Percentiles rank a stretch among this genome's conserved stretches.
Evolutionary conservation across 2,113 vertebrate species (phyloP).

Genomic region (Salvelinus alpinus): DNA sequence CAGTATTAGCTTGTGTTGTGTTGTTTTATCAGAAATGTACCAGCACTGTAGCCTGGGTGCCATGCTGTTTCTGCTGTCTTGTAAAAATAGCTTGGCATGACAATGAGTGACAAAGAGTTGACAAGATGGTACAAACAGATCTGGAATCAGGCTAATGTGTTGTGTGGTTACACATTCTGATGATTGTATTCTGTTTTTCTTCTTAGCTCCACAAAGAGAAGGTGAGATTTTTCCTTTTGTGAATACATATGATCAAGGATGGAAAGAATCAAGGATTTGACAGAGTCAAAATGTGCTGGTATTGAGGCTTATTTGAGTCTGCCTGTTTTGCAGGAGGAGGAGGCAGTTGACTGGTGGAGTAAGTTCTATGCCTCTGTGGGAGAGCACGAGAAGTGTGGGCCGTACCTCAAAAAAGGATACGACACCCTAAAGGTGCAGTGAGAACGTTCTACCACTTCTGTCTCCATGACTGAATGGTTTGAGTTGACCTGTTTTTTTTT

Average conservation of each 20-base stretch:
- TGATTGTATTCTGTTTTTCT: too few relatives aligned
- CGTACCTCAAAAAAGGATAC: slow-evolving; percentile 93
- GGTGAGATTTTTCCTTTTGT: too few relatives aligned
- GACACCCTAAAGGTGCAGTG: slow-evolving; percentile 87
- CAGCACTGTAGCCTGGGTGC: too few relatives aligned
- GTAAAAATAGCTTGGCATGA: too few relatives aligned
- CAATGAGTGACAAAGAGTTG: too few relatives aligned
- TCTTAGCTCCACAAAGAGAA: too few relatives aligned
- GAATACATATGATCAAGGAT: too few relatives aligned
- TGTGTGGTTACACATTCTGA: slow-evolving; percentile 58
- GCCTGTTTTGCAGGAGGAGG: slow-evolving; percentile 83
- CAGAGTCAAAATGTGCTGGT: not conserved
- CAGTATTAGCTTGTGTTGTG: not conserved
- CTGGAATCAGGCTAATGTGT: slow-evolving; percentile 72
- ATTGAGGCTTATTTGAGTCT: not conserved
- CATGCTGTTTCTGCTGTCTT: too few relatives aligned
- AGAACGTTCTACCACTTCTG: not conserved
- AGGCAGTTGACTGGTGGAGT: slow-evolving; percentile 97
- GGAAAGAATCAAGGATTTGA: too few relatives aligned
- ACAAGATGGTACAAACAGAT: slow-evolving; percentile 15
- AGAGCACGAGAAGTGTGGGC: slow-evolving; percentile 87
- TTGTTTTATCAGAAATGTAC: too few relatives aligned
- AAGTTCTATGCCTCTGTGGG: slow-evolving; percentile 94
- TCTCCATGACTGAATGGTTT: not conserved
- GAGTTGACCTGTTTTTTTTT: not conserved